Evolutionary conservation across 2,113 vertebrate species (phyloP).

Genomic region (Boleophthalmus pectinirostris): DNA sequence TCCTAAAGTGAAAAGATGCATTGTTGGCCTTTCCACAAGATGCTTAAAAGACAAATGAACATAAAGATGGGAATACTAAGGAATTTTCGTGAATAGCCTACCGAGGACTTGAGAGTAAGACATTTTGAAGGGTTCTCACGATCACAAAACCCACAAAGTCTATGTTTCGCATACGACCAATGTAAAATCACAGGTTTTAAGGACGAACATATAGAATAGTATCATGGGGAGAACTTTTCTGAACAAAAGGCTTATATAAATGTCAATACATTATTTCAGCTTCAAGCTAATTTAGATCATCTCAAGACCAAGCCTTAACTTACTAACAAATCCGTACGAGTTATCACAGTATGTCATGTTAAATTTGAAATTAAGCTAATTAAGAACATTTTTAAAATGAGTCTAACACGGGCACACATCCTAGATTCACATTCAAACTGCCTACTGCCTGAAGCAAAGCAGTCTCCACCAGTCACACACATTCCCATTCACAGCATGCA

Average conservation of each 20-base stretch:
- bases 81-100: not conserved
- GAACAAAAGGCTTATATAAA: not conserved
- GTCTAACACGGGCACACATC: slow-evolving; percentile 4
- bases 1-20: slow-evolving; percentile 77
- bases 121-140: too few relatives aligned
- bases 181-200: not conserved
- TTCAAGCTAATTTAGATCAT: not conserved
- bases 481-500: slow-evolving; percentile 51
- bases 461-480: slow-evolving; percentile 48
- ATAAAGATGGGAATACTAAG: slow-evolving; percentile 36
- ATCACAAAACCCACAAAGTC: too few relatives aligned
- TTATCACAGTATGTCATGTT: not conserved
- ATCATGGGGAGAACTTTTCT: not conserved
- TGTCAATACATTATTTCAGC: not conserved
- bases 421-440: slow-evolving; percentile 42
- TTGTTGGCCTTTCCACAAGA: slow-evolving; percentile 83
- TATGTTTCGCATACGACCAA: slow-evolving; percentile 47
- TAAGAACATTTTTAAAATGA: not conserved
- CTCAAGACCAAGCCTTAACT: not conserved
- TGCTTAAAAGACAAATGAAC: slow-evolving; percentile 70
- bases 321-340: not conserved
- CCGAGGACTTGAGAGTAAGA: not conserved
- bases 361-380: not conserved
- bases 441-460: slow-evolving; percentile 40
- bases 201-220: not conserved